These are phyloP conservation scores for Leptatherina wallacei DNA, from an alignment of 2,797 vertebrate species.

Conservation along the genomic window DNA sequence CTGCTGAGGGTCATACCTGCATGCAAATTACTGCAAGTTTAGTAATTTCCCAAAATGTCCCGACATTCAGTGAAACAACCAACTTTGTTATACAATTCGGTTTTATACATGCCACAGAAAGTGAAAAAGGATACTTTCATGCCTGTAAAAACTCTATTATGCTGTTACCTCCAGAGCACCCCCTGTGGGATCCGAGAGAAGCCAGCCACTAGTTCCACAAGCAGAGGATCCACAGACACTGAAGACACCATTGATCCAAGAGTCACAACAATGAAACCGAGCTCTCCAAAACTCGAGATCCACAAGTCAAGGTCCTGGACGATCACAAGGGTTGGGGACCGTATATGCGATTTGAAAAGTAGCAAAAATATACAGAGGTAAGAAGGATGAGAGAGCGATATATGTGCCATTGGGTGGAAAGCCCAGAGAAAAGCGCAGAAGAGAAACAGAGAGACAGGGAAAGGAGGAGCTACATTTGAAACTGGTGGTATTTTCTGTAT, in stretches of 20 bases:
- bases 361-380: background rate
- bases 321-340: background rate
- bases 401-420: background rate
- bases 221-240: conserved; percentile 44
- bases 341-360: background rate
- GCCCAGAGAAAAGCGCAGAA: background rate
- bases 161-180: conserved; percentile 76
- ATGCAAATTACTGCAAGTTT: conserved; percentile 10
- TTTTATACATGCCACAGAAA: background rate
- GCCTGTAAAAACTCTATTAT: background rate
- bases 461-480: no score
- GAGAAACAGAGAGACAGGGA: background rate
- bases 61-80: no score
- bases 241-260: conserved; percentile 74
- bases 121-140: background rate
- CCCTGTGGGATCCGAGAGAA: conserved; percentile 76
- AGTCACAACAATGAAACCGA: conserved; percentile 76
- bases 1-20: conserved; percentile 56
- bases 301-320: conserved; percentile 76
- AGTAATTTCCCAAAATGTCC: background rate
- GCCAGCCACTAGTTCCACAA: conserved; percentile 72
- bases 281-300: conserved; percentile 66
- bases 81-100: no score
- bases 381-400: background rate
- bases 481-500: background rate